Conservation (phyloP, 2,888 invertebrate species). For the Baccha elongata region DNA sequence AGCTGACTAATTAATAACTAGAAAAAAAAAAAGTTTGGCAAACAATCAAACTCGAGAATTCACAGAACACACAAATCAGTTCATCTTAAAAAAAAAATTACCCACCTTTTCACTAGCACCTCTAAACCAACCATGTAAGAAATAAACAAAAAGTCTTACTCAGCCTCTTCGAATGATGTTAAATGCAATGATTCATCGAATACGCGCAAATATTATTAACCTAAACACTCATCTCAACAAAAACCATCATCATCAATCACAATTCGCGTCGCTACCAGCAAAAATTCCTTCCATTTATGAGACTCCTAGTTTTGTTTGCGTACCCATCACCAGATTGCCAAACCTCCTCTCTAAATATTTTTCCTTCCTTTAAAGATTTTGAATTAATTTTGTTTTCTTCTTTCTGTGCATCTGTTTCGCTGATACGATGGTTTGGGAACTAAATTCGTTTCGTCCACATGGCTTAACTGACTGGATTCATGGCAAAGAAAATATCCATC, state of each 20-base stretch:
- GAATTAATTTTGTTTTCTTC: constrained; percentile 41
- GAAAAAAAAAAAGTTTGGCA: no score
- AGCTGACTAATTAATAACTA: no score
- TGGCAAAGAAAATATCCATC: constrained; percentile 33
- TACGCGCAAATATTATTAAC: constrained; percentile 60
- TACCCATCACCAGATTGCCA: not conserved
- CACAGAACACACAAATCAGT: constrained; percentile 18
- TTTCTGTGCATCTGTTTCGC: constrained; percentile 19
- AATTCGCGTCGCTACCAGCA: constrained; percentile 62
- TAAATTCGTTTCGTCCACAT: constrained; percentile 49
- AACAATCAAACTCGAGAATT: no score
- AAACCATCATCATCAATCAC: constrained; percentile 73
- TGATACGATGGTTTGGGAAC: constrained; percentile 3
- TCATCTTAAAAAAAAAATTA: constrained; percentile 12
- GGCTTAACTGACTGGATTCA: not conserved
- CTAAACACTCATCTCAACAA: constrained; percentile 35
- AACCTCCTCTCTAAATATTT: constrained; percentile 44
- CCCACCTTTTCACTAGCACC: constrained; percentile 51
- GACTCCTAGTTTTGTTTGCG: constrained; percentile 59
- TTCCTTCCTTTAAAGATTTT: constrained; percentile 14
- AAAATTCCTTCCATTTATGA: constrained; percentile 38
- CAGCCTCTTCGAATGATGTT: constrained; percentile 44
- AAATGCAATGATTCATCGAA: constrained; percentile 69
- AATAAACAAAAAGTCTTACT: constrained; percentile 12
- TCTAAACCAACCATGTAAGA: constrained; percentile 13